Evolutionary conservation across 2,888 invertebrate genomes (phyloP).

Genomic region (Isoperla grammatica): DNA sequence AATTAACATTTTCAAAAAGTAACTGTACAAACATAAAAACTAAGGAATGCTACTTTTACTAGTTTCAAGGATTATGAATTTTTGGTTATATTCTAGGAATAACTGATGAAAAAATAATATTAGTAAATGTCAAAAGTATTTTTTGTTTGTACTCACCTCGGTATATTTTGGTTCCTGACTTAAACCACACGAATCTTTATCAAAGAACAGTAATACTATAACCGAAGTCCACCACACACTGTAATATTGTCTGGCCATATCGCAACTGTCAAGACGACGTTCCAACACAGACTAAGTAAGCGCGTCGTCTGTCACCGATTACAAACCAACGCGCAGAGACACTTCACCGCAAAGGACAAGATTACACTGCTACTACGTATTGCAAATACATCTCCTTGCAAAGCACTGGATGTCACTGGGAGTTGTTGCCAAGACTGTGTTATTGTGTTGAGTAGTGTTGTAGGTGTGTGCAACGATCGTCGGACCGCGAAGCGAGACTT

Average conservation of each 20-base stretch:
- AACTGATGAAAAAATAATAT: no score
- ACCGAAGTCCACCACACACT: not conserved
- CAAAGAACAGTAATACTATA: not conserved
- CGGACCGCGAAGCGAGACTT: not conserved
- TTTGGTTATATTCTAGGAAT: no score
- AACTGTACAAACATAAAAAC: no score
- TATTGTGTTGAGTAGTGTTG: not conserved
- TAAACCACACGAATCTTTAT: not conserved
- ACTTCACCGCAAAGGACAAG: not conserved
- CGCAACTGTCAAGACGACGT: not conserved
- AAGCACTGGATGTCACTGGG: not conserved
- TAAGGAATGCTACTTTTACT: no score
- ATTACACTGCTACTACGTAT: not conserved
- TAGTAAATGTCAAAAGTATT: not conserved
- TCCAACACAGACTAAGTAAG: not conserved
- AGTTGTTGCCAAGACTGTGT: constrained; percentile 1
- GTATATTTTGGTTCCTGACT: not conserved
- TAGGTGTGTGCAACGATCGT: not conserved
- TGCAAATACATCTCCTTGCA: not conserved
- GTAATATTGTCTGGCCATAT: not conserved
- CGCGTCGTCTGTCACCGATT: not conserved
- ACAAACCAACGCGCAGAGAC: not conserved
- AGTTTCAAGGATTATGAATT: not conserved
- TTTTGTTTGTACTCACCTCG: not conserved
- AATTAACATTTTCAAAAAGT: no score